phyloP scores from a whole-genome alignment of 2,888 invertebrate genomes.

The Cryptocephalus moraei region DNA sequence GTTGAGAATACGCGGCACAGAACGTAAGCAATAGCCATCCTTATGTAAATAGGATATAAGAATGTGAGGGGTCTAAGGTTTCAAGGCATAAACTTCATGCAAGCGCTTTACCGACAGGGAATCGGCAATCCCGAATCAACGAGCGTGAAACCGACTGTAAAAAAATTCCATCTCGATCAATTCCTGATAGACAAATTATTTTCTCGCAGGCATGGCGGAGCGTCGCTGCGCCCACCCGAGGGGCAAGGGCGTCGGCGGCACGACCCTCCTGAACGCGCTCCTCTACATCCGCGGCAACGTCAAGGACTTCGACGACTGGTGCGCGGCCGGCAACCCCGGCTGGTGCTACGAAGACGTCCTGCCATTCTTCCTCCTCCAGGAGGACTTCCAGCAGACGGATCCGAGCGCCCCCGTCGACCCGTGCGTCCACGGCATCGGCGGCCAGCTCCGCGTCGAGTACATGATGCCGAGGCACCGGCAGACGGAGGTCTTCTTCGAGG shows the following conservation, averaged over 20 bases:
- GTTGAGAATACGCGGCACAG: no score
- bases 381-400: constrained; percentile 10
- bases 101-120: no score
- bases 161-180: neutral
- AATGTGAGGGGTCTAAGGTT: neutral
- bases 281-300: constrained; percentile 40
- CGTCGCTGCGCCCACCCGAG: constrained; percentile 32
- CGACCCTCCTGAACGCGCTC: constrained; percentile 40
- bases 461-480: constrained; percentile 9
- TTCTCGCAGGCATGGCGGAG: constrained; percentile 19
- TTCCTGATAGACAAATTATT: neutral
- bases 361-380: constrained; percentile 37
- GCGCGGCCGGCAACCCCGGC: constrained; percentile 23
- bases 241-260: constrained; percentile 43
- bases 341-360: constrained; percentile 48
- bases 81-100: no score
- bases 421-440: constrained; percentile 9
- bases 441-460: constrained; percentile 11
- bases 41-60: no score
- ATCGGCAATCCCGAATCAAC: no score
- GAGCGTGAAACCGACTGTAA: no score
- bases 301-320: constrained; percentile 40
- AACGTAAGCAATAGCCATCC: no score
- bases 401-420: constrained; percentile 9
- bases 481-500: constrained; percentile 11